Conservation (phyloP, 2,888 invertebrate species). For the Eupithecia inturbata region DNA sequence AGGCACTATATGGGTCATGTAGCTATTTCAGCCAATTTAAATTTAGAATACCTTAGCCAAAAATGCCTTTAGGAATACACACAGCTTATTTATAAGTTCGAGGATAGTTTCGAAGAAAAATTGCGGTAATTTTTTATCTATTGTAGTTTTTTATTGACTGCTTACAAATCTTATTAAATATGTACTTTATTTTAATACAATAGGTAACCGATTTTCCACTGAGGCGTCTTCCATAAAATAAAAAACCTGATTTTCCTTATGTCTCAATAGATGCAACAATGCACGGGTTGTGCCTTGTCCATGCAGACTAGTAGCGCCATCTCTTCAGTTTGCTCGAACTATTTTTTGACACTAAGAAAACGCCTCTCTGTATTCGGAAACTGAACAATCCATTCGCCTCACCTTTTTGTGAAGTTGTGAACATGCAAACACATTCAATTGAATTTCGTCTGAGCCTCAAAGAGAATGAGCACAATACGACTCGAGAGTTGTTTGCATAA, state of each 20-base stretch:
- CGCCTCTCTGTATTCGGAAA: not conserved
- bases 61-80: not conserved
- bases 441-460: slow-evolving; percentile 24
- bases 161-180: too few relatives aligned
- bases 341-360: not conserved
- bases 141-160: not conserved
- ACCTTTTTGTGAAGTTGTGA: not conserved
- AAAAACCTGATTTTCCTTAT: not conserved
- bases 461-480: slow-evolving; percentile 25
- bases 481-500: slow-evolving; percentile 53
- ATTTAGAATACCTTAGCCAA: slow-evolving; percentile 1
- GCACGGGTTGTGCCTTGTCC: too few relatives aligned
- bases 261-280: too few relatives aligned
- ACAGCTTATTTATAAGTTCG: not conserved
- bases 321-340: not conserved
- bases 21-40: not conserved
- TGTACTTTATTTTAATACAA: too few relatives aligned
- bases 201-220: too few relatives aligned
- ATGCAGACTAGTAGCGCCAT: not conserved
- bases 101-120: not conserved
- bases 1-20: slow-evolving; percentile 23
- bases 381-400: not conserved
- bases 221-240: too few relatives aligned
- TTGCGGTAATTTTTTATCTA: too few relatives aligned
- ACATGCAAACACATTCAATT: slow-evolving; percentile 22